Evolutionary conservation across 1,140 invertebrate species (phyloP).

Genomic region (Mylabris phalerata): DNA sequence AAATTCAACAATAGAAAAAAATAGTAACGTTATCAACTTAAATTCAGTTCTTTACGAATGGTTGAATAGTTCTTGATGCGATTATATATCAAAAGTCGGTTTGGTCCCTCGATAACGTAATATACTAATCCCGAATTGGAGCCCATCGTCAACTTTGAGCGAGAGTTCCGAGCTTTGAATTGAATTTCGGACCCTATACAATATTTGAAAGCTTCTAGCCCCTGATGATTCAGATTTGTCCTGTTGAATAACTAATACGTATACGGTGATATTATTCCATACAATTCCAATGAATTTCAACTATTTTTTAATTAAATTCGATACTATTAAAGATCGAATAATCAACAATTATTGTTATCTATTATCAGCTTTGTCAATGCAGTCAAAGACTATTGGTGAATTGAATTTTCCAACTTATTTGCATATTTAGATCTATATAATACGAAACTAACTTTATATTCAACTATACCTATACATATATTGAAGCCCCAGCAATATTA

Average conservation of each 20-base stretch:
- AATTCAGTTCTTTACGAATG: slow-evolving; percentile 33
- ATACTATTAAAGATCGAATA: too few species aligned
- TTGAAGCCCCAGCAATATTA: too few species aligned
- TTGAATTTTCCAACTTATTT: too few species aligned
- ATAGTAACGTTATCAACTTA: slow-evolving; percentile 14
- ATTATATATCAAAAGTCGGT: slow-evolving; percentile 17
- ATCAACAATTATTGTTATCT: too few species aligned
- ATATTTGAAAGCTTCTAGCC: slow-evolving; percentile 5
- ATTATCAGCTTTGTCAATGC: too few species aligned
- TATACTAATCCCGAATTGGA: slow-evolving; percentile 28
- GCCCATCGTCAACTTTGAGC: slow-evolving; percentile 26
- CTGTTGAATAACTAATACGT: slow-evolving; percentile 12
- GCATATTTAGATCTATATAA: too few species aligned
- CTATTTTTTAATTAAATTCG: too few species aligned
- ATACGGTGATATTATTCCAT: not conserved
- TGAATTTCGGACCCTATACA: slow-evolving; percentile 23
- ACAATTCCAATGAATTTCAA: too few species aligned
- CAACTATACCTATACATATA: too few species aligned
- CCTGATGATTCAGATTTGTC: slow-evolving; percentile 13
- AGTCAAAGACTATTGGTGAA: too few species aligned
- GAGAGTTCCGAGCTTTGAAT: slow-evolving; percentile 19
- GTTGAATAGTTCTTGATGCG: slow-evolving; percentile 24
- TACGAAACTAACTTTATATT: too few species aligned
- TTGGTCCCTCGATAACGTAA: slow-evolving; percentile 22
- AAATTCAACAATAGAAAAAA: not conserved